Percentiles rank a stretch among this genome's conserved stretches.
These are phyloP conservation scores for Phlogophora meticulosa DNA, from an alignment of 2,888 invertebrate species.

Conservation along the genomic window DNA sequence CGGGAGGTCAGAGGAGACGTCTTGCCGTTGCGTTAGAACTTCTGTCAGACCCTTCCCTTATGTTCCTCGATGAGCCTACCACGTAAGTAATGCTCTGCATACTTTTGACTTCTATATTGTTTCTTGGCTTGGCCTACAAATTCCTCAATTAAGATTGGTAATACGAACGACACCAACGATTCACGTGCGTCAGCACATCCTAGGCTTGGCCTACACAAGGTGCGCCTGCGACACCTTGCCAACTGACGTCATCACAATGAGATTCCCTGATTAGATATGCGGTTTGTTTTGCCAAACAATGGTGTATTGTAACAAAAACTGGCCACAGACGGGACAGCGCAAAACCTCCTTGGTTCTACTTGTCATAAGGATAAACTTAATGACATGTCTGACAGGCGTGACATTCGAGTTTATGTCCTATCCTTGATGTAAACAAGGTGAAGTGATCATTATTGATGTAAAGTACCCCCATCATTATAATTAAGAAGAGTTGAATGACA, in stretches of 20 bases:
- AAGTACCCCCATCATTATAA: background rate
- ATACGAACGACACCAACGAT: background rate
- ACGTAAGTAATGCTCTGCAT: slow-evolving; percentile 89
- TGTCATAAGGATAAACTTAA: slow-evolving; percentile 41
- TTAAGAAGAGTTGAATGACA: slow-evolving; percentile 1
- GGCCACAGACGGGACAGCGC: slow-evolving; percentile 12
- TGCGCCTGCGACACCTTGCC: background rate
- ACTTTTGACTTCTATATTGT: no score
- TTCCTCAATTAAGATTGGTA: background rate
- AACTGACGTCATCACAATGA: slow-evolving; percentile 39
- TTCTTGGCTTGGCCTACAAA: background rate
- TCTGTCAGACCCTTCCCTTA: slow-evolving; percentile 96
- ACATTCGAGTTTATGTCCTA: slow-evolving; percentile 15
- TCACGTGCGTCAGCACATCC: background rate
- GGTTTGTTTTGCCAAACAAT: slow-evolving; percentile 55
- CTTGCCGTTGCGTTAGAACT: slow-evolving; percentile 96
- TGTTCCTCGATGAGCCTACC: slow-evolving; percentile 97
- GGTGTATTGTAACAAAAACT: slow-evolving; percentile 43
- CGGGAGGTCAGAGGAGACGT: slow-evolving; percentile 96
- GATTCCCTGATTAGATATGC: slow-evolving; percentile 56
- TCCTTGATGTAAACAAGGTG: slow-evolving; percentile 17
- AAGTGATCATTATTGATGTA: background rate
- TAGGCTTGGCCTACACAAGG: background rate
- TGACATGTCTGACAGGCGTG: background rate
- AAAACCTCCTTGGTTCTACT: slow-evolving; percentile 32